Base-by-base conservation (phyloP, 2,797 vertebrate genomes). In the Otolemur crassicaudatus region DNA sequence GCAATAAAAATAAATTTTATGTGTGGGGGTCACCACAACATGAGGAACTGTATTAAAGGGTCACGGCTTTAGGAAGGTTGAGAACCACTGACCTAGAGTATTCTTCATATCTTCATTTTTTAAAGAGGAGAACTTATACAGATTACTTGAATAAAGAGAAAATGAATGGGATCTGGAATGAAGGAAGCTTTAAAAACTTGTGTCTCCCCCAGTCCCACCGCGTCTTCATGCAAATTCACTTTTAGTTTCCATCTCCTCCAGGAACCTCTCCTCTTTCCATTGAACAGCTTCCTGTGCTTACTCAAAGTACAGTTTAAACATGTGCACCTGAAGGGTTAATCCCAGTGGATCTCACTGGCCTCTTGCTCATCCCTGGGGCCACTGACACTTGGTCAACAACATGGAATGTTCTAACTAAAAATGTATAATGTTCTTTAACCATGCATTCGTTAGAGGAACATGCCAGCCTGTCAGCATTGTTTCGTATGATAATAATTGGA, bases 401-500 rank as follows among this genome's bases (percentile, higher is more conserved):
- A 46, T 73, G 34, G 56, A 86, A 69, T 63, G 2, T 34, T 87
- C 80, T 92, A 84, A 82, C 40, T 88, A 65, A 94, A 94, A 65
- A 72, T 60, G 22, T 46, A 46, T 65, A 22, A 67, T 84, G 14
- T 49, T 65, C 53, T 91, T 4, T 86, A 56, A 76, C 29, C 25
- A 37, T 16, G 7, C 34, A 69, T 82, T 23, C 19, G 29, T 31
- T 53, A 56, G 19, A 16, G 88, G 77, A 20, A 73, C 82, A 4
- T n/a, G 8, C 27, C 27, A 93, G 7, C 20, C 61, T 91, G 72
- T 91, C 61, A 92, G 19, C 17, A 76, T 49, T 91, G 25, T 69
- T 96, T 79, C 91, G 25, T 83, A 87, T 53, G 49, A 67, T 34
- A 92, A 95, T 92, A 72, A 85, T 37, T 95, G 25, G 23, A 94